Evolutionary conservation across 2,113 vertebrate genomes (phyloP).

Genomic region (pig (Sus scrofa)): T2T-Sscrofa CM000824.6:218161501-218162000

Average conservation of each 20-base stretch:
- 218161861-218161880: background rate
- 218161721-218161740: constrained; percentile 97
- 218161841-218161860: background rate
- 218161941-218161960: fast-evolving
- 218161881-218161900: background rate
- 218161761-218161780: background rate
- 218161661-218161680: constrained; percentile 85
- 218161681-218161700: constrained; percentile 98
- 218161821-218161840: background rate
- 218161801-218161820: background rate
- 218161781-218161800: background rate
- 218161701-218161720: constrained; percentile 99
- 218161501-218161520: background rate
- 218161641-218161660: background rate
- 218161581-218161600: background rate
- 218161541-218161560: background rate
- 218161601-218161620: background rate
- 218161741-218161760: constrained; percentile 53
- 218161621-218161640: background rate
- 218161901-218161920: background rate
- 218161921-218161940: background rate
- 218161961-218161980: background rate
- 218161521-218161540: fast-evolving
- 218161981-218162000: background rate
- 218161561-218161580: background rate